Conservation (phyloP, 2,888 invertebrate species). For the Drosophila melanosoma region DNA sequence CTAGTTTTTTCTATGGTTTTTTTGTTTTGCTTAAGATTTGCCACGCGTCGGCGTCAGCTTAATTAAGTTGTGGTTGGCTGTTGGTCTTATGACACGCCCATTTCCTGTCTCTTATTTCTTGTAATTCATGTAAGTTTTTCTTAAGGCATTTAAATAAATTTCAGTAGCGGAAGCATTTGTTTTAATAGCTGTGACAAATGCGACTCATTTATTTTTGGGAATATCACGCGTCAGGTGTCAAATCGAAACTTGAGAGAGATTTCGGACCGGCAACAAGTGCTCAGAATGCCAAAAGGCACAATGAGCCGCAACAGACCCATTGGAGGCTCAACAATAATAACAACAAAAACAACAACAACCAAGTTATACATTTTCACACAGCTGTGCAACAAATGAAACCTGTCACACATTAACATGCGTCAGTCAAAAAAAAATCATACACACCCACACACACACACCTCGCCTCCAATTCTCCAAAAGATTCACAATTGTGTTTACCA, state of each 20-base stretch:
- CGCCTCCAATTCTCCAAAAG: slow-evolving; percentile 35
- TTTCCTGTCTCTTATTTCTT: slow-evolving; percentile 53
- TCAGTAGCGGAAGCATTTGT: slow-evolving; percentile 69
- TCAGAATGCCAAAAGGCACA: slow-evolving; percentile 21
- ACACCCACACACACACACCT: slow-evolving; percentile 24
- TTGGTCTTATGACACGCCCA: slow-evolving; percentile 54
- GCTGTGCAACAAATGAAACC: slow-evolving; percentile 68
- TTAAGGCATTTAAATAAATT: slow-evolving; percentile 43
- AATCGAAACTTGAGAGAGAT: slow-evolving; percentile 19
- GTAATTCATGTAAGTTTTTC: slow-evolving; percentile 48
- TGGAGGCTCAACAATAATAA: slow-evolving; percentile 30
- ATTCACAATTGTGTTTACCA: slow-evolving; percentile 40
- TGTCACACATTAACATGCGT: slow-evolving; percentile 62
- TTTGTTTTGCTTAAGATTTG: slow-evolving; percentile 18
- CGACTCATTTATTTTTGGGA: slow-evolving; percentile 17
- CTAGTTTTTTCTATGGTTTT: slow-evolving; percentile 12
- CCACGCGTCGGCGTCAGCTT: slow-evolving; percentile 66
- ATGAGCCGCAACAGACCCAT: slow-evolving; percentile 22
- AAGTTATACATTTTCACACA: slow-evolving; percentile 47
- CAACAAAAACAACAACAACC: slow-evolving; percentile 7
- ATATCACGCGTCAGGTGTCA: slow-evolving; percentile 63
- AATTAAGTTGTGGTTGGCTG: slow-evolving; percentile 48
- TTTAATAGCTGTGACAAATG: slow-evolving; percentile 33
- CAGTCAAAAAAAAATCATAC: slow-evolving; percentile 32
- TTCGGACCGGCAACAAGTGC: slow-evolving; percentile 61